Percentiles rank a stretch among this genome's conserved stretches.
Conservation (phyloP, 2,797 vertebrate genomes). For the Dicrostonyx torquatus region DNA sequence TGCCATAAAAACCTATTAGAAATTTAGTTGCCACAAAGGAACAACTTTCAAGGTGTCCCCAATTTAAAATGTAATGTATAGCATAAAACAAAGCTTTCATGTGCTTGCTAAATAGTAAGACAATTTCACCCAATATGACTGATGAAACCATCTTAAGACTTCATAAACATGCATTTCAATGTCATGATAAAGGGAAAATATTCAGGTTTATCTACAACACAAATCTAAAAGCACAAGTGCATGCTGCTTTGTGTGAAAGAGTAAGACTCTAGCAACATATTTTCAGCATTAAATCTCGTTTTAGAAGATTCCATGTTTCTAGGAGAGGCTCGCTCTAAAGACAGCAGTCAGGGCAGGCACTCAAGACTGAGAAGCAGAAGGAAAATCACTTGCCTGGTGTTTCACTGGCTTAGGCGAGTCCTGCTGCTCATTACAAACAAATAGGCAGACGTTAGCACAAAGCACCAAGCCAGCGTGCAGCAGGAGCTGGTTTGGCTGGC, state of each 20-base stretch:
- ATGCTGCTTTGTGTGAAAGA: conserved; percentile 56
- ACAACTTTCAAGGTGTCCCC: not conserved
- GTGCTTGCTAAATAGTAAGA: not conserved
- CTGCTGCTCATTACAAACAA: conserved; percentile 95
- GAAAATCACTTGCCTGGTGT: conserved; percentile 95
- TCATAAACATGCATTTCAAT: conserved; percentile 59
- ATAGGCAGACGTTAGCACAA: conserved; percentile 92
- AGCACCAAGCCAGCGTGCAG: conserved; percentile 25
- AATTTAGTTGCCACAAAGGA: not conserved
- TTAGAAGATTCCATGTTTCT: conserved; percentile 29
- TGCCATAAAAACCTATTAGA: conserved; percentile 24
- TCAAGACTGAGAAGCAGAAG: conserved; percentile 81
- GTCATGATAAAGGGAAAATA: conserved; percentile 58
- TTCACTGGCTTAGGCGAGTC: conserved; percentile 98
- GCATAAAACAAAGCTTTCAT: not conserved
- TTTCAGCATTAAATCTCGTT: conserved; percentile 22
- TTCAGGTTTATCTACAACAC: conserved; percentile 45
- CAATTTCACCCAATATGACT: not conserved
- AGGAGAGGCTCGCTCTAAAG: conserved; percentile 36
- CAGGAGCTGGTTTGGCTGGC: not conserved
- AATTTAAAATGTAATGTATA: conserved; percentile 55
- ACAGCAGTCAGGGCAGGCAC: conserved; percentile 66
- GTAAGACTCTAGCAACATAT: conserved; percentile 24
- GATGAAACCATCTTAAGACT: conserved; percentile 4
- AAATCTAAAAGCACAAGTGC: conserved; percentile 62